Percentiles rank a stretch among this genome's conserved stretches.
phyloP scores from a whole-genome alignment of 37 sponge, comb jelly and placozoan species.

The Oopsacas minuta region DNA sequence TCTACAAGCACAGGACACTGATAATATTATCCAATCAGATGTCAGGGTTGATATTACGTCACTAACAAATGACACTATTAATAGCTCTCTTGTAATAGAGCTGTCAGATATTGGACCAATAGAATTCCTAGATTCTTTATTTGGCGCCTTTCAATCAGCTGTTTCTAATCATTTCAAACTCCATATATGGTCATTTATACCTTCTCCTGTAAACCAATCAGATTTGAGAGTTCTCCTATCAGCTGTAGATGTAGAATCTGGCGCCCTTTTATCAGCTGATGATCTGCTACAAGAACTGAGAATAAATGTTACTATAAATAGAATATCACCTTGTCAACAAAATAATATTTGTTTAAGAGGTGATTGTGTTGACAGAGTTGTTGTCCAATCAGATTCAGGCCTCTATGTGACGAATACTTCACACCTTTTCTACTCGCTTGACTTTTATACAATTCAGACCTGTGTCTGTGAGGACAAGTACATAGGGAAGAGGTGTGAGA shows the following conservation, averaged over 20 bases:
- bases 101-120: neutral
- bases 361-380: neutral
- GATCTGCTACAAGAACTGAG: neutral
- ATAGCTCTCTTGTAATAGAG: neutral
- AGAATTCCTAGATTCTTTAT: neutral
- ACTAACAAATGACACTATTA: neutral
- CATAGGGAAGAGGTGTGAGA: neutral
- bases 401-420: neutral
- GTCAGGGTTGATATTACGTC: neutral
- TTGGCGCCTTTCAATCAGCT: neutral
- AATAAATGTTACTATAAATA: neutral
- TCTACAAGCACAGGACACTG: neutral
- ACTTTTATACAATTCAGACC: neutral
- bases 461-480: neutral
- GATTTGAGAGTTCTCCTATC: neutral
- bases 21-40: neutral
- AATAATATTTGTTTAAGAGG: neutral
- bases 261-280: neutral
- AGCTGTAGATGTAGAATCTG: neutral
- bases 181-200: constrained; percentile 5
- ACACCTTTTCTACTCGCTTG: neutral
- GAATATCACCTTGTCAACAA: neutral
- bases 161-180: neutral
- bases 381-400: neutral
- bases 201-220: neutral